phyloP scores from a whole-genome alignment of 2,888 invertebrate species.

The Allygus modestus region DNA sequence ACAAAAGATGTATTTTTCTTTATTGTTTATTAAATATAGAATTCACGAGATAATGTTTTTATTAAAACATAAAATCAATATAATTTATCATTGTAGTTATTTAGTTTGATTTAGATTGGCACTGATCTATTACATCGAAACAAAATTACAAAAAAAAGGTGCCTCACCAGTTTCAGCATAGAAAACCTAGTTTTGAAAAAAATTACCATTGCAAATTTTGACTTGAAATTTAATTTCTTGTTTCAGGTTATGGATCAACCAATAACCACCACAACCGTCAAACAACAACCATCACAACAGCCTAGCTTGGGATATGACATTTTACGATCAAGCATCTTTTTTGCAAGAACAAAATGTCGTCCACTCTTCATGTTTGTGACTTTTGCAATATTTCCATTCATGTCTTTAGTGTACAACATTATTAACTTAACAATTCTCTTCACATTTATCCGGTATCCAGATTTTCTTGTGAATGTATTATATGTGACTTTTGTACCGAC shows the following conservation, averaged over 20 bases:
- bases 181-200: too few relatives aligned
- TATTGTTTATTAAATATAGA: too few relatives aligned
- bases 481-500: background rate
- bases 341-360: background rate
- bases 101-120: too few relatives aligned
- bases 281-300: background rate
- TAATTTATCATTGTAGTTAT: too few relatives aligned
- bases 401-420: background rate
- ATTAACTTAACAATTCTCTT: background rate
- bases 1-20: too few relatives aligned
- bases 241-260: background rate
- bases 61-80: too few relatives aligned
- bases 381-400: background rate
- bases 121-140: too few relatives aligned
- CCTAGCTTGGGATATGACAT: background rate
- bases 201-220: too few relatives aligned
- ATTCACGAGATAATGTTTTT: too few relatives aligned
- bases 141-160: too few relatives aligned
- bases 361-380: background rate
- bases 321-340: background rate
- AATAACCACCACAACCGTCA: background rate
- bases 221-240: too few relatives aligned
- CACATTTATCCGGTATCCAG: background rate
- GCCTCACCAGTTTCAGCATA: too few relatives aligned
- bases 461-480: background rate